Base-by-base conservation (phyloP, 2,797 vertebrate species). In the Emydoidea blandingii region DNA sequence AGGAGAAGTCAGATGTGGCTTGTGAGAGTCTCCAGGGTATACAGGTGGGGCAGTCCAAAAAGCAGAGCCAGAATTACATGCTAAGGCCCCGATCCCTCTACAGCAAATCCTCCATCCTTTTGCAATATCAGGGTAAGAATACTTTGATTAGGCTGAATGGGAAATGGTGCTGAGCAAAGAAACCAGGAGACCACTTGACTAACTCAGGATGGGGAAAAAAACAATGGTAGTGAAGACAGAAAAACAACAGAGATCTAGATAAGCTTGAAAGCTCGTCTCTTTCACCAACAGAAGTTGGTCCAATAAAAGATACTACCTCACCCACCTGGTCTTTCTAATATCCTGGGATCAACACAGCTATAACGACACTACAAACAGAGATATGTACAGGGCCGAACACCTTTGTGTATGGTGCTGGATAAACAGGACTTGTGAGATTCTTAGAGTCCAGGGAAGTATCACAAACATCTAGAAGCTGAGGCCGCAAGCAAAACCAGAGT, bases 381-480 rank as follows among this genome's bases (percentile, higher is more conserved):
- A 5, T 37, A 68, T 21, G n/a, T 21, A 68, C 82, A 78, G 8
- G 25, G 92, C 96, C 34, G 79, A 95, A 95, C 93, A 86, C 82
- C 95, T 81, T 0, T 4, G 91, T 0, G 3, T 31, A 54, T 14
- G 84, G 53, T 94, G 90, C 72, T 91, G 86, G 86, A 93, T 68
- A 95, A 93, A 62, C 84, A 97, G 93, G 54, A 91, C 92, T 90
- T 92, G 81, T 92, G 94, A 94, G 94, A 92, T 37, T 1, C 96
- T 95, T 97, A 95, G 96, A 95, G 90, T 81, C 96, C 59, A 83
- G 57, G 34, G n/a, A 95, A 93, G 62, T 87, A 84, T 93, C 96
- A 96, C 78, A 96, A 96, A 93, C 96, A 87, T 88, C 88, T 88
- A 8, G 54, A 93, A 47, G 23, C 83, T 87, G 84, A 86, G 88